A percentile compares a stretch with the other conserved stretches of the same genome.
phyloP scores from a whole-genome alignment of 2,113 vertebrate species.

The Psittacara wagleri region DNA sequence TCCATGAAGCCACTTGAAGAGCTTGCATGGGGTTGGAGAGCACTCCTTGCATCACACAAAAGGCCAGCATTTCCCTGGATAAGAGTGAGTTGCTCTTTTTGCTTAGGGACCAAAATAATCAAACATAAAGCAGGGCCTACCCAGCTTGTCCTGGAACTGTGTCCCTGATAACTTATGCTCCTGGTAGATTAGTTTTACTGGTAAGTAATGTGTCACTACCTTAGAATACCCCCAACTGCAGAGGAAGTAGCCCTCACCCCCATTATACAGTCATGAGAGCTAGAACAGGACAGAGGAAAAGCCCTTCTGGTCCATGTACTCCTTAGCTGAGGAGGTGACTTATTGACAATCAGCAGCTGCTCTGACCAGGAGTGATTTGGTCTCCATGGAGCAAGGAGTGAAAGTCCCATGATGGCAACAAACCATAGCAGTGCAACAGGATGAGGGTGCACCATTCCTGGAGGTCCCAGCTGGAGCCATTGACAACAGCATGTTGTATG shows the following conservation, averaged over 20 bases:
- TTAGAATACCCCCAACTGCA: not conserved
- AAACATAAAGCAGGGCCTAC: not conserved
- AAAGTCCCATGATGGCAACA: not conserved
- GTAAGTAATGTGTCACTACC: not conserved
- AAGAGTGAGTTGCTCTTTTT: not conserved
- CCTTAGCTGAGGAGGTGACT: not conserved
- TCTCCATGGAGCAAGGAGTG: not conserved
- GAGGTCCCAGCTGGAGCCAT: not conserved
- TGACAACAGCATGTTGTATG: not conserved
- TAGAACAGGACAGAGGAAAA: not conserved
- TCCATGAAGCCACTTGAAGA: fast-evolving
- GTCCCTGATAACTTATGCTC: not conserved
- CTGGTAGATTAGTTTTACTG: not conserved
- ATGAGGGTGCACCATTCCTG: not conserved
- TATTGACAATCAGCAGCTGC: not conserved
- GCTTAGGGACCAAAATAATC: not conserved
- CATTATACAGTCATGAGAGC: not conserved
- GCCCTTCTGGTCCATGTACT: not conserved
- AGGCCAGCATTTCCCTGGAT: not conserved
- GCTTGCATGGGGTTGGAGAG: not conserved
- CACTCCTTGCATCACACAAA: fast-evolving
- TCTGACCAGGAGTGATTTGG: not conserved
- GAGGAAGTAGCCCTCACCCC: not conserved
- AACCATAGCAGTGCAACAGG: not conserved
- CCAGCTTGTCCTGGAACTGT: not conserved